Conservation (phyloP, 2,797 vertebrate genomes). For the Petrocephalus sullivani region DNA sequence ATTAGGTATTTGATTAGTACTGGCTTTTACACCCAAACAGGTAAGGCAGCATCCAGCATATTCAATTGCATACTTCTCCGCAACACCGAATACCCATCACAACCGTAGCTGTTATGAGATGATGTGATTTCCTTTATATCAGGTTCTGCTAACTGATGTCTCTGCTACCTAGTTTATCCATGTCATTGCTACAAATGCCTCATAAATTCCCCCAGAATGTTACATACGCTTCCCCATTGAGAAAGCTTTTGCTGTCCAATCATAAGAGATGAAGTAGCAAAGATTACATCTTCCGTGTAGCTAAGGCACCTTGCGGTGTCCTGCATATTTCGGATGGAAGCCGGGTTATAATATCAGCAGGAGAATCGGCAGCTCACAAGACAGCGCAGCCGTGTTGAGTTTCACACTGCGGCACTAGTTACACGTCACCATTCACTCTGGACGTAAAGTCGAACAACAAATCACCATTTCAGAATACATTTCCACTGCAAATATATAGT, state of each 20-base stretch:
- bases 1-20: conserved; percentile 3
- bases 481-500: neutral
- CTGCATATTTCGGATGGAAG: neutral
- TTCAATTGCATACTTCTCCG: conserved; percentile 3
- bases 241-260: neutral
- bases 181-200: neutral
- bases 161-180: neutral
- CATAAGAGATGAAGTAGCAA: conserved; percentile 6
- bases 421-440: neutral
- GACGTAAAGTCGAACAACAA: neutral
- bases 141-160: neutral
- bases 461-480: neutral
- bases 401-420: neutral
- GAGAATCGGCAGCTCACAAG: neutral
- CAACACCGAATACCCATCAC: conserved; percentile 26
- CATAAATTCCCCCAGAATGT: neutral
- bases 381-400: neutral
- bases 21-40: neutral
- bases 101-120: conserved; percentile 24
- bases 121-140: neutral
- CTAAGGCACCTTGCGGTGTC: neutral
- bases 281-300: neutral
- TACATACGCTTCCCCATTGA: neutral
- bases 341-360: neutral
- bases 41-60: conserved; percentile 18